Evolutionary conservation across 2,113 vertebrate genomes (phyloP), one percentile per base, ranked within the genome.

Genomic region (Pseudorhombus dupliciocellatus): DNA sequence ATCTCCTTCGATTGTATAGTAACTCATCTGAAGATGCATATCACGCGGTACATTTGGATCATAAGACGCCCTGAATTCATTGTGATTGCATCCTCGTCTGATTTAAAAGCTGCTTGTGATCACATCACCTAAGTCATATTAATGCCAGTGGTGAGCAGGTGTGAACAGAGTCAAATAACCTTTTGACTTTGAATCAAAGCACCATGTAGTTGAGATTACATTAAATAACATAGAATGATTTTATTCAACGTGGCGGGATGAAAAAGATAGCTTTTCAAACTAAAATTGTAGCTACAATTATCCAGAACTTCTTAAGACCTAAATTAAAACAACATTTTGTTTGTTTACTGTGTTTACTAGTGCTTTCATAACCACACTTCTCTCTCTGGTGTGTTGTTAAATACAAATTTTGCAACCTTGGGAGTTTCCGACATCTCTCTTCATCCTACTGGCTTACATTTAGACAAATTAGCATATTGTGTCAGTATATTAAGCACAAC

Each of bases 361-460:
- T 44, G 20, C 21, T n/a, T 50, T 16, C 16, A 3, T 44, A 18
- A 16, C 42, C 46, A 10, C 4, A 7, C 20, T n/a, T n/a, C 20
- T 50, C 20, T 15, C 46, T 1, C 40, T 18, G 16, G 40, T 50
- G 46, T 48, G 20, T 50, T 20, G 3, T 50, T 21, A 3, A n/a
- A 50, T 46, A 2, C 6, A 18, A 46, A 18, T 46, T 7, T 15
- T 16, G 42, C 15, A 52, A 42, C 57, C 70, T 28, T 65, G 26
- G 26, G 70, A 10, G 57, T 63, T 16, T 46, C 42, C 1, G 42
- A 16, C 42, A 20, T 66, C 52, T 50, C 26, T 78, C 53, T 28
- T 31, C 20, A 60, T 11, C 34, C 73, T n/a, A 77, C 71, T 87
- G 73, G 21, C 75, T 77, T 79, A 78, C 55, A 83, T 81, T 51